These are phyloP conservation scores for Sminthurides aquaticus DNA, from an alignment of 2,888 invertebrate genomes.

Conservation along the genomic window DNA sequence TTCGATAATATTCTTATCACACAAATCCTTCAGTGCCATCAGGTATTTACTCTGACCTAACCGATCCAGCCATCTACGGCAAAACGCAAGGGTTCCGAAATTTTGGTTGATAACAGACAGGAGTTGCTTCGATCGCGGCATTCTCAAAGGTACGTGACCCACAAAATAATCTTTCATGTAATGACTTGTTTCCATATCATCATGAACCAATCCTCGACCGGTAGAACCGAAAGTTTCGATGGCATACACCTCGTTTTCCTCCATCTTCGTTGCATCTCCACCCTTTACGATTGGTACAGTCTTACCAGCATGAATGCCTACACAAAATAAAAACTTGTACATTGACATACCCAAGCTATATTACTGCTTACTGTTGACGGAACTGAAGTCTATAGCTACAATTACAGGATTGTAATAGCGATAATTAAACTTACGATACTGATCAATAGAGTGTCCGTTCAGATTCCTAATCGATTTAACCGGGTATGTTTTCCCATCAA, in stretches of 20 bases:
- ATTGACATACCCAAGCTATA: too few relatives aligned
- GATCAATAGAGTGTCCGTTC: slow-evolving; percentile 98
- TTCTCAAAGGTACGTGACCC: slow-evolving; percentile 64
- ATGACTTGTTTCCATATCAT: slow-evolving; percentile 98
- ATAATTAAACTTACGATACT: slow-evolving; percentile 67
- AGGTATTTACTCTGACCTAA: slow-evolving; percentile 94
- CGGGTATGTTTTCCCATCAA: slow-evolving; percentile 91
- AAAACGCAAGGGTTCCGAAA: slow-evolving; percentile 96
- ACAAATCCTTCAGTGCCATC: slow-evolving; percentile 95
- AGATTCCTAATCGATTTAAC: slow-evolving; percentile 96
- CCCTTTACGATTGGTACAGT: slow-evolving; percentile 99
- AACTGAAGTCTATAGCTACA: background rate
- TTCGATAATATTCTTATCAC: slow-evolving; percentile 95
- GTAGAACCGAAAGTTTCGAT: slow-evolving; percentile 99
- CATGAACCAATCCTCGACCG: slow-evolving; percentile 87
- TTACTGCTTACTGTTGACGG: too few relatives aligned
- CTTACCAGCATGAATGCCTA: slow-evolving; percentile 88
- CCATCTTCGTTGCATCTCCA: slow-evolving; percentile 95
- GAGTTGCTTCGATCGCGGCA: slow-evolving; percentile 86
- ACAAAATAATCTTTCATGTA: slow-evolving; percentile 99
- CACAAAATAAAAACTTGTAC: slow-evolving; percentile 9
- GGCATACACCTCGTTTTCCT: slow-evolving; percentile 97
- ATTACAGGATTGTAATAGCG: background rate
- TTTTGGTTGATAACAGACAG: slow-evolving; percentile 89
- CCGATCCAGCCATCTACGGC: slow-evolving; percentile 96